Evolutionary conservation across 1,140 invertebrate genomes (phyloP), one percentile per base, ranked within the genome.

Genomic region (Leptopilina clavipes): DNA sequence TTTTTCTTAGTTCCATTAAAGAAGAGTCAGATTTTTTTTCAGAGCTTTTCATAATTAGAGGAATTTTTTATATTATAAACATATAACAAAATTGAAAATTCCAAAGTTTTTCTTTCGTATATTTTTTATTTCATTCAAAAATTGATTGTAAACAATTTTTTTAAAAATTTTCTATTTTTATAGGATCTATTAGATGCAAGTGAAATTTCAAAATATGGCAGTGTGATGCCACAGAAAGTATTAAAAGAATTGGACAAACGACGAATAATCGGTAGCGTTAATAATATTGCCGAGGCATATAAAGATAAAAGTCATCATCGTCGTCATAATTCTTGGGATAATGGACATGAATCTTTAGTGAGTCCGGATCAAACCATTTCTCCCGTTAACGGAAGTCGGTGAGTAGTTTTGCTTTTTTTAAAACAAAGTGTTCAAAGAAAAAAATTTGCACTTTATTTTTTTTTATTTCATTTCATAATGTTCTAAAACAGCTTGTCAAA

Each of bases 241-340:
- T 88, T 91, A 76, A 93, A 92, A 78, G 93, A 94, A 85, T 81
- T 93, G 43, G 91, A 93, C 73, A 93, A 92, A 82, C 80, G 92
- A 71, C 87, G 92, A 72, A 93, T 94, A 77, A 91, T 92, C 7
- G 90, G 89, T 6, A 90, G 89, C 72, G 85, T 86, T 18, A 89
- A 82, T 52, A 91, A 90, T 70, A 88, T 91, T 70, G 88, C 86
- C 11, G 89, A 91, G 22, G 77, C 89, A 0, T 90, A 91, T 75
- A 88, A 84, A 56, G 89, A 90, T 44, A 89, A 88, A 56, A 89
- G 84, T 76, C 87, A 86, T 70, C 86, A 87, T 52, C 84, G 87
- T n/a, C 82, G 89, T 1, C 83, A 89, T 74, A 90, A 90, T 74
- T 91, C 90, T 0, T 90, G 89, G 89, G 90, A 91, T 75, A 90